Evolutionary conservation across 2,797 vertebrate genomes (phyloP), one percentile per base, ranked within the genome.

Genomic region (Etheostoma perlongum): DNA sequence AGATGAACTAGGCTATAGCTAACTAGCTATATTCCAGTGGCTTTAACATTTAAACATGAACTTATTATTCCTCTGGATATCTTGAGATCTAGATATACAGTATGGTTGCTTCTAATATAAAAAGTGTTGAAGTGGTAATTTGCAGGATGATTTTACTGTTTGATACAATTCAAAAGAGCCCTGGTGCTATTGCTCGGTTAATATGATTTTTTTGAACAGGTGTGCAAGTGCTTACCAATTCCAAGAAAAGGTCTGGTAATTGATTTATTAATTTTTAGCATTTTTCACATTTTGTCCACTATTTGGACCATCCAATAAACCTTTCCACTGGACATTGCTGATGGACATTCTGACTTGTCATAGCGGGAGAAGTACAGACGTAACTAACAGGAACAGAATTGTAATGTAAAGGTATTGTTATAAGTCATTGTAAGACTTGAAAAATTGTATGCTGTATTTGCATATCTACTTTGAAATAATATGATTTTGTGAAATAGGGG

Each of bases 1-100:
- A 58, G 4, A 65, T 18, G 7, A n/a, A 51, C 6, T 10, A 15
- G 16, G 23, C 42, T 27, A 4, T 40, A 42, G 4, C 54, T 25
- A 14, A 57, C 19, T 25, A 62, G 63, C 25, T 58, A 9, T 44
- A 54, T 58, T 73, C 30, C 64, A 73, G 25, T 23, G 18, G 36
- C 27, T 53, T 21, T 19, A 36, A 47, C 18, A 25, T 27, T 49
- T 48, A 14, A 40, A 36, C 21, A 59, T 59, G 13, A 67, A 33
- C 4, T 3, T 51, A 19, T 15, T 46, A 5, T 52, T 15, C 30
- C 7, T 30, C n/a, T 60, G 21, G 21, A 67, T 33, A 51, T 23
- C 21, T 11, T 30, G 9, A 70, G 48, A 66, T 51, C 6, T 67
- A 23, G 6, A 54, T 55, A 21, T 42, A 16, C 47, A 49, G 46